Evolutionary conservation across 2,888 invertebrate species (phyloP), one percentile per base, ranked within the genome.

Genomic region (Diabrotica balteata): DNA sequence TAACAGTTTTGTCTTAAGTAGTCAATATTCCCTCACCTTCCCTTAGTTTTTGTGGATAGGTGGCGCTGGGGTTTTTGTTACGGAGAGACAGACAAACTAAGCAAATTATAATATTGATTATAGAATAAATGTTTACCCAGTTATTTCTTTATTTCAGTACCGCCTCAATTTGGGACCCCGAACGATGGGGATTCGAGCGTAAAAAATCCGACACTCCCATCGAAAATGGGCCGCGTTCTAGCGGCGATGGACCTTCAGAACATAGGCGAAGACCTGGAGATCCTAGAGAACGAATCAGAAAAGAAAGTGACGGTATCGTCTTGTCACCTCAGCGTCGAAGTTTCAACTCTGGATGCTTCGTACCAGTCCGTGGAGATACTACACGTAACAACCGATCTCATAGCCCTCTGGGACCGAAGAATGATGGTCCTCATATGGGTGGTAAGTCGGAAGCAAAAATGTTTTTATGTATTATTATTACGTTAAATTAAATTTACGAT

Each of bases 311-410:
- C 83, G 92, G 92, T 60, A 93, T 95, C 76, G 91, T 95, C 75
- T 86, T 95, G 77, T 93, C 94, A 75, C 95, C 95, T 61, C 95
- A 95, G 83, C 88, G 95, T 9, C 88, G 94, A 73, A 93, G 93
- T 78, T 95, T 95, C 86, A 93, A 93, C 77, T 92, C 93, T 10
- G 95, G 95, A 66, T 95, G 95, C 85, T 94, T 92, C 75, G 93
- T 94, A 65, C 89, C 89, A 10, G 87, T 87, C 46, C 43, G 66
- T 47, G 50, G 55, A 7, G 74, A 76, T 70, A 73, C 77, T 72
- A 44, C 63, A 4, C 65, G 73, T 61, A 74, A 67, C 11, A 75
- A 71, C 49, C 70, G 80, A 59, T 68, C 80, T n/a, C 80, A 80
- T 69, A 80, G 80, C 61, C 80, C 80, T 6, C 69, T 80, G 7